Evolutionary conservation across 2,113 vertebrate genomes (phyloP), one percentile per base, ranked within the genome.

Genomic region (Xiphophorus hellerii): DNA sequence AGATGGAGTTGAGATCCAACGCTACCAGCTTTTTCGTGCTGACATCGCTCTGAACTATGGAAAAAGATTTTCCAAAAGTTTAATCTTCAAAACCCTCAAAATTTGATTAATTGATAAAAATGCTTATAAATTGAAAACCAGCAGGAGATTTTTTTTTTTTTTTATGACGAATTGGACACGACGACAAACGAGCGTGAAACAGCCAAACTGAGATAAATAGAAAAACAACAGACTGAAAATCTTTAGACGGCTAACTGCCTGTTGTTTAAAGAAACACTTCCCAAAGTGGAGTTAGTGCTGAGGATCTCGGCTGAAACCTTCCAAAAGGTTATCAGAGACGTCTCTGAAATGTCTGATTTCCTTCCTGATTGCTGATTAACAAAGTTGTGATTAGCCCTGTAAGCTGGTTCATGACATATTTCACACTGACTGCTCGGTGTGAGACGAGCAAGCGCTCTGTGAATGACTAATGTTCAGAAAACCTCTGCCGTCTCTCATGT

Each of bases 171-270:
- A 58, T 75, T 77, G 60, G 67, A 78, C 60, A 6, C 48, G 64
- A 66, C 44, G 39, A 42, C 39, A 42, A 0, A 14, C 69, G 11
- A 15, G 61, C 78, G 44, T 74, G 68, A 77, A 90, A 80, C 74
- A 82, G 81, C 83, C 68, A 76, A 82, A 84, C 10, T 71, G 73
- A 86, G 69, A 88, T 68, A 62, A 82, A 83, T 66, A 75, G 87
- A 76, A 81, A 72, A 88, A 77, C 61, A 81, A 62, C 74, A 74
- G 77, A 42, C 39, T 71, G 84, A 87, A 88, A 83, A 85, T 62
- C 71, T 5, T 39, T 69, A 48, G 67, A 77, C 42, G 82, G 84
- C 81, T 72, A 89, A 82, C 78, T 78, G 65, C n/a, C 17, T 67
- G 33, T 15, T 44, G 75, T 70, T 74, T 68, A 73, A 78, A 66